Conservation (phyloP, 2,888 invertebrate species). For the Hybos culiciformis region DNA sequence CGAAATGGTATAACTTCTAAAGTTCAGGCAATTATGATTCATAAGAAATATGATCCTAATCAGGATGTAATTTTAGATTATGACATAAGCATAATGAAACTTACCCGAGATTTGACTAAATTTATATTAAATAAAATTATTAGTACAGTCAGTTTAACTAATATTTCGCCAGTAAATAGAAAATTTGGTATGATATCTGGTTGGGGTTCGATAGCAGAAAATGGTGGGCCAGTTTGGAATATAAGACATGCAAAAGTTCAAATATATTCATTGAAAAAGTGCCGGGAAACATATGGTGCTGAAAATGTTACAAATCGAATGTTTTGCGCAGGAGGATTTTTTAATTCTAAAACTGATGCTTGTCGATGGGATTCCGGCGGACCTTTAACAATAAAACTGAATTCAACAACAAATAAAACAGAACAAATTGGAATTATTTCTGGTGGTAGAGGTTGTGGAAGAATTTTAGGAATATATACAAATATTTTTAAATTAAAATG, state of each 20-base stretch:
- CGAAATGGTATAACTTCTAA: neutral
- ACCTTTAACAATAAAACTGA: neutral
- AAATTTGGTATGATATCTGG: neutral
- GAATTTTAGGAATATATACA: neutral
- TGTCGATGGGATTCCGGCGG: slow-evolving; percentile 2
- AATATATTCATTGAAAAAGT: too few species aligned
- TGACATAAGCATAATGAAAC: neutral
- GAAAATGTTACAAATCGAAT: neutral
- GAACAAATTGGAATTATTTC: slow-evolving; percentile 1
- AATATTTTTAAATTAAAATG: neutral
- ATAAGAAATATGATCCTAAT: neutral
- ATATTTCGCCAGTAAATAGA: neutral
- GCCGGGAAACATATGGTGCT: too few species aligned
- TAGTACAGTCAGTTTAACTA: neutral
- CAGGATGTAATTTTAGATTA: neutral
- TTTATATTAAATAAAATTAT: too few species aligned
- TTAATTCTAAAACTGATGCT: neutral
- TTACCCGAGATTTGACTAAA: too few species aligned
- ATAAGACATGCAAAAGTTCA: too few species aligned
- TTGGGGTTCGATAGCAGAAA: neutral
- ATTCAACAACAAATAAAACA: too few species aligned
- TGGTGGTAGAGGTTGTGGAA: neutral
- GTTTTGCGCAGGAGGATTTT: neutral
- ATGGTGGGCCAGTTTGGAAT: neutral
- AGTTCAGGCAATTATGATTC: neutral